A percentile compares a stretch with the other conserved stretches of the same genome.
These are phyloP conservation scores for Neolamprologus ventralis DNA, from an alignment of 2,113 vertebrate species.

Conservation along the genomic window DNA sequence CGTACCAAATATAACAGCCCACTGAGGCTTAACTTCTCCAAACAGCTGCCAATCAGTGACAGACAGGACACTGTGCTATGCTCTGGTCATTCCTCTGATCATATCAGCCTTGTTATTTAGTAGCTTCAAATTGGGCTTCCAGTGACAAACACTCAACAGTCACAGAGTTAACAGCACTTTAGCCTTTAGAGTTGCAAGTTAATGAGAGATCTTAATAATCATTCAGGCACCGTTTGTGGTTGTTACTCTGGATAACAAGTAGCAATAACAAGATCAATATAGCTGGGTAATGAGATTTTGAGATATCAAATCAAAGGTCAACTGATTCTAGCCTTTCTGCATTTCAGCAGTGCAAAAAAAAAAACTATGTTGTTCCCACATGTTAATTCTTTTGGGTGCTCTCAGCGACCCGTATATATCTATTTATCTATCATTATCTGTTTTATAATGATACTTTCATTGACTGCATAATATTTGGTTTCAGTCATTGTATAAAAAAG, in stretches of 20 bases:
- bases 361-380: background rate
- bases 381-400: background rate
- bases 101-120: background rate
- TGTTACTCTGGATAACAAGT: background rate
- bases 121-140: background rate
- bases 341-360: background rate
- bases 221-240: background rate
- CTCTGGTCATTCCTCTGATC: constrained; percentile 5
- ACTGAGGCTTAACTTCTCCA: background rate
- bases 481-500: background rate
- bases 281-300: background rate
- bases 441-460: background rate
- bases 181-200: background rate
- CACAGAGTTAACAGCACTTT: background rate
- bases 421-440: background rate
- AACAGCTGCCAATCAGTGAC: background rate
- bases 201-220: background rate
- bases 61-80: background rate
- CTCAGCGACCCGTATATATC: background rate
- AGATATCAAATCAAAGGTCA: constrained; percentile 2
- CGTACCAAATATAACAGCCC: background rate
- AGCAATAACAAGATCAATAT: background rate
- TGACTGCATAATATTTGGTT: background rate
- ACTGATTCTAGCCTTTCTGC: background rate
- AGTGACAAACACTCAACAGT: background rate